phyloP scores from a whole-genome alignment of 2,113 vertebrate genomes.

The Pogonocichla stellata region DNA sequence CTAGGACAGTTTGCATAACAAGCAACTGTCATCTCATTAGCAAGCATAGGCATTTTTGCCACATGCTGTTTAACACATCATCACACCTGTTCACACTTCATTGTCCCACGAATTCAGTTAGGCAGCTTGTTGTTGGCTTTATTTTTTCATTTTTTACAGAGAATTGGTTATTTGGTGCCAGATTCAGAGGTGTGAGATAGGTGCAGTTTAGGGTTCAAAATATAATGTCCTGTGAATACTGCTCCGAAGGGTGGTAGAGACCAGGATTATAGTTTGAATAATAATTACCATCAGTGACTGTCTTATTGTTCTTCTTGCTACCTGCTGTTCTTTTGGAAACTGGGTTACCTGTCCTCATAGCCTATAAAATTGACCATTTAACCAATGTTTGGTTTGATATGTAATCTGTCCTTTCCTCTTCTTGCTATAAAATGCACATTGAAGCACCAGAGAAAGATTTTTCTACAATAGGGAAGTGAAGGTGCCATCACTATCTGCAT shows the following conservation, averaged over 20 bases:
- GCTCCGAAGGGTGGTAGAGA: not conserved
- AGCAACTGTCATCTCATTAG: constrained; percentile 65
- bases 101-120: constrained; percentile 39
- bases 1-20: constrained; percentile 53
- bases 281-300: not conserved
- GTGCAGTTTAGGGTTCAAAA: not conserved
- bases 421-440: not conserved
- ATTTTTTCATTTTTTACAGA: not conserved
- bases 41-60: constrained; percentile 47
- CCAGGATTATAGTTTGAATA: not conserved
- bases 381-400: not conserved
- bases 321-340: not conserved
- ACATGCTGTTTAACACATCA: constrained; percentile 65
- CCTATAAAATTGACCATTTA: not conserved
- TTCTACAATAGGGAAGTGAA: not conserved
- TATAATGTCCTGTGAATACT: not conserved
- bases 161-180: not conserved
- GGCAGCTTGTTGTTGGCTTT: not conserved
- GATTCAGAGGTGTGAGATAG: not conserved
- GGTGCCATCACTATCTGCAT: not conserved
- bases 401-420: not conserved
- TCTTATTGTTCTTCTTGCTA: not conserved
- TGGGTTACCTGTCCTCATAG: not conserved
- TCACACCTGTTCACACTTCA: constrained; percentile 56
- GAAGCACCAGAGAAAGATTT: not conserved